These are phyloP conservation scores for Apaloderma vittatum DNA, from an alignment of 2,113 vertebrate species.

Conservation along the genomic window DNA sequence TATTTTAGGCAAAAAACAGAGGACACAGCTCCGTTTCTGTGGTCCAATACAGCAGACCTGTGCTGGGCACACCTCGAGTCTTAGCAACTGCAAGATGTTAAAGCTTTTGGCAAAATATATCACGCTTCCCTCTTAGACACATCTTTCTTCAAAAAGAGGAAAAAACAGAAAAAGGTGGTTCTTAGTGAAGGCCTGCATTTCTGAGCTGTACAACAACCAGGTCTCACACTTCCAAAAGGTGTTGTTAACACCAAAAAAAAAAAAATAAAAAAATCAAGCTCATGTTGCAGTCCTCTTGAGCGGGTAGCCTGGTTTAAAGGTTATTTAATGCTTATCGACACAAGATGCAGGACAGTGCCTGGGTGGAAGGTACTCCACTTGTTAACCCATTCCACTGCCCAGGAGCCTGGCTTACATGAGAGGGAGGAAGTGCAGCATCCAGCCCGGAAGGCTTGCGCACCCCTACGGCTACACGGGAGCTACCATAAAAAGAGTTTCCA, in stretches of 20 bases:
- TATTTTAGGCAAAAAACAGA: not conserved
- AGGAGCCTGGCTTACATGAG: not conserved
- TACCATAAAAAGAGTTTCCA: not conserved
- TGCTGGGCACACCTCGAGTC: not conserved
- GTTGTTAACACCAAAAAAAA: not conserved
- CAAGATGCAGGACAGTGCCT: not conserved
- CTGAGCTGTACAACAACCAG: not conserved
- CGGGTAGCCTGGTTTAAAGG: not conserved
- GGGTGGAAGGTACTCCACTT: not conserved
- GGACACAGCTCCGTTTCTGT: not conserved
- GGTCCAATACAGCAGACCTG: not conserved
- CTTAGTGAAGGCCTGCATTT: not conserved
- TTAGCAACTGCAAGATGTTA: not conserved
- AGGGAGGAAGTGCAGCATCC: not conserved
- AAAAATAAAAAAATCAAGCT: not conserved
- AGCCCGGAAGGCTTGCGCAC: not conserved
- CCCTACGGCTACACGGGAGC: not conserved
- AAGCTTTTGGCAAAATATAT: not conserved
- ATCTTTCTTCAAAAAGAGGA: not conserved
- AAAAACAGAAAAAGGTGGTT: not conserved
- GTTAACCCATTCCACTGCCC: not conserved
- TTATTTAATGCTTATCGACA: not conserved
- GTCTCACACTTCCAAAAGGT: not conserved
- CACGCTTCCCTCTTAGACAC: not conserved
- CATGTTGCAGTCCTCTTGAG: not conserved